These are phyloP conservation scores for Galago senegalensis DNA, from an alignment of 2,797 vertebrate species.

Conservation along the genomic window DNA sequence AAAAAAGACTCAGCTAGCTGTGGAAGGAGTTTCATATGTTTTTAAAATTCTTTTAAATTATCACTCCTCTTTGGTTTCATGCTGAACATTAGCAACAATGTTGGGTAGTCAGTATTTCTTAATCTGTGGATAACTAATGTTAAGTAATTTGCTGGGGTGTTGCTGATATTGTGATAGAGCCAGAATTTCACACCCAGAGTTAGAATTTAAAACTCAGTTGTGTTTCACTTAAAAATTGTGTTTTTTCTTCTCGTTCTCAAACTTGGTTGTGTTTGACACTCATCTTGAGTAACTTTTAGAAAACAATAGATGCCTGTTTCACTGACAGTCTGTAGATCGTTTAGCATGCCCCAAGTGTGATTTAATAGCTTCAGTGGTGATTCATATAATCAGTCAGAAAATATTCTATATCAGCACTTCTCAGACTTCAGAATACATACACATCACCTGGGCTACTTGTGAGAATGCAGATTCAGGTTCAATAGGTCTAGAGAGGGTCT, in stretches of 20 bases:
- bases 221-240: conserved; percentile 43
- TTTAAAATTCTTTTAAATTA: conserved; percentile 14
- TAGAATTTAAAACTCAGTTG: conserved; percentile 36
- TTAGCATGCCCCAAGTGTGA: not conserved
- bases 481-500: not conserved
- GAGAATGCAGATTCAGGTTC: not conserved
- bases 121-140: not conserved
- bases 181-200: conserved; percentile 43
- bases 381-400: not conserved
- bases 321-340: not conserved
- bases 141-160: not conserved
- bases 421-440: not conserved
- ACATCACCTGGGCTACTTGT: not conserved
- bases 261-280: conserved; percentile 37
- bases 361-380: not conserved
- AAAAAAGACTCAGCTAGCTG: conserved; percentile 36
- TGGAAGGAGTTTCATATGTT: not conserved
- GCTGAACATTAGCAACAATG: not conserved
- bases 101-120: not conserved
- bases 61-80: not conserved
- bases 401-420: not conserved
- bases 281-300: not conserved
- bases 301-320: not conserved
- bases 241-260: conserved; percentile 33
- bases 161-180: not conserved